phyloP scores from a whole-genome alignment of 2,797 vertebrate species.

The Paratrypauchen microcephalus region DNA sequence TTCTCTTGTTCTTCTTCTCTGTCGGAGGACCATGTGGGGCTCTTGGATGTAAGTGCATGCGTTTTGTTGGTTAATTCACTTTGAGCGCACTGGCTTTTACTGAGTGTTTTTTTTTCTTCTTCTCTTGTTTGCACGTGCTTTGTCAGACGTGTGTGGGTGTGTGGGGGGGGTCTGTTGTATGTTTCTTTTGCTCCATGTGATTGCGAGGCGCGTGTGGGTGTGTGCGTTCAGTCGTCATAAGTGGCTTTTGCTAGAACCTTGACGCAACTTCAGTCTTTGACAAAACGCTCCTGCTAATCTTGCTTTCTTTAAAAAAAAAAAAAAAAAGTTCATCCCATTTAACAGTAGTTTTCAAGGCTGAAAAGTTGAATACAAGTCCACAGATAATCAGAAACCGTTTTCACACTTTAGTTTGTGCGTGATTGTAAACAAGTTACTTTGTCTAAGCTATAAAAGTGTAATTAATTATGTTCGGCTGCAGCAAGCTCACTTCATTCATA shows the following conservation, averaged over 20 bases:
- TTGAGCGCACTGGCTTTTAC: slow-evolving; percentile 25
- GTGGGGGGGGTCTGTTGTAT: slow-evolving; percentile 26
- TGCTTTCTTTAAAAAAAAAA: not conserved
- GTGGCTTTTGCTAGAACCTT: slow-evolving; percentile 16
- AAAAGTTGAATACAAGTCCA: not conserved
- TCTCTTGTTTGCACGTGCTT: slow-evolving; percentile 37
- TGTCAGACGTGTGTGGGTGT: slow-evolving; percentile 33
- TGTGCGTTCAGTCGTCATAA: slow-evolving; percentile 32
- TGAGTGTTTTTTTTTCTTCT: not conserved
- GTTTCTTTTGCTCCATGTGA: slow-evolving; percentile 58
- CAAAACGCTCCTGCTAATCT: not conserved
- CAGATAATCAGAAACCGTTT: not conserved
- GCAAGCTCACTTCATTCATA: too few relatives aligned
- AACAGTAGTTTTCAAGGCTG: not conserved
- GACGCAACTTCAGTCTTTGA: not conserved
- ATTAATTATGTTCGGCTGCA: not conserved
- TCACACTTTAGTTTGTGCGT: not conserved
- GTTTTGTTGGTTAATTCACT: slow-evolving; percentile 70
- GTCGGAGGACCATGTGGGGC: slow-evolving; percentile 66
- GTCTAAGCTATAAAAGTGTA: too few relatives aligned
- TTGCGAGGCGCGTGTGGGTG: slow-evolving; percentile 40
- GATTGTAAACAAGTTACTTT: not conserved
- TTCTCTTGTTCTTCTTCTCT: slow-evolving; percentile 42
- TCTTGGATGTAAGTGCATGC: slow-evolving; percentile 70
- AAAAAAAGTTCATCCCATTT: not conserved